Percentiles rank a stretch among this genome's conserved stretches.
Conservation (phyloP, 2,113 vertebrate species). For the Lathamus discolor region DNA sequence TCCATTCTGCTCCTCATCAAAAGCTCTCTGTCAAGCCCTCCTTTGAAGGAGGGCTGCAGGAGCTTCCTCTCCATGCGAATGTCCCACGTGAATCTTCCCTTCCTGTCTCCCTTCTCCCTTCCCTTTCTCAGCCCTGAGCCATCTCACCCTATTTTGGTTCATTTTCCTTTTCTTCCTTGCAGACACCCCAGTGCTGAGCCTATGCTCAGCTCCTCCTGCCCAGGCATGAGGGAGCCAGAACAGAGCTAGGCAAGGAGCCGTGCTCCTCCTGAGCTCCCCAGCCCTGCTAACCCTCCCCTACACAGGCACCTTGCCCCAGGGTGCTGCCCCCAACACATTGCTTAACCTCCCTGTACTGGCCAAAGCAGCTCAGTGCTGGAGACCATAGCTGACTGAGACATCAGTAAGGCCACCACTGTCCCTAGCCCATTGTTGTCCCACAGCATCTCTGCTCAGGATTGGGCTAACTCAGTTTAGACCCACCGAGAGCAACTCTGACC, state of each 20-base stretch:
- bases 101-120: neutral
- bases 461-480: neutral
- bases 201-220: neutral
- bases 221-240: neutral
- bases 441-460: neutral
- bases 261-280: neutral
- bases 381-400: neutral
- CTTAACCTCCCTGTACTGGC: neutral
- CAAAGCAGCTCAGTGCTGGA: neutral
- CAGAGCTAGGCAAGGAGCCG: fast-evolving
- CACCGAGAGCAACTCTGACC: neutral
- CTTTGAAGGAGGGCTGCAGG: neutral
- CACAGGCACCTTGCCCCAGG: neutral
- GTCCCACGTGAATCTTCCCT: neutral
- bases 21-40: neutral
- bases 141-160: neutral
- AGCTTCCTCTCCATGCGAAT: neutral
- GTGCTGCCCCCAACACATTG: neutral
- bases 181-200: neutral
- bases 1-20: neutral
- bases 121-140: neutral
- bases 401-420: neutral
- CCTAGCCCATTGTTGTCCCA: neutral
- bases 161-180: neutral
- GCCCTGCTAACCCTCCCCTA: neutral